Conservation (phyloP, 1,140 invertebrate species). For the Drosophila rufa region DNA sequence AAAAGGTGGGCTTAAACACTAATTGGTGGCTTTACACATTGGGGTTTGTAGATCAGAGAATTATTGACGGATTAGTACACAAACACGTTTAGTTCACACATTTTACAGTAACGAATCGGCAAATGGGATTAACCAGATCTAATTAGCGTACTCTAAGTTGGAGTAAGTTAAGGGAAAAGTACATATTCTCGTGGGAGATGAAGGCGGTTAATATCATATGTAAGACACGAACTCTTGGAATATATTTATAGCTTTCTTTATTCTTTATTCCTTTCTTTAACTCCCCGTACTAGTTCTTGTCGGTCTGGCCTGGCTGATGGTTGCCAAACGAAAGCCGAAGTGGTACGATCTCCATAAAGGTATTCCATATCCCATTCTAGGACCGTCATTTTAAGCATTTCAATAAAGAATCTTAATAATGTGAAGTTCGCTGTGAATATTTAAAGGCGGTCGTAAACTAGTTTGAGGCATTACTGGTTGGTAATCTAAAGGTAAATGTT, state of each 20-base stretch:
- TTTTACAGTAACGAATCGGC: conserved; percentile 13
- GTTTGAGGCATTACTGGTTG: conserved; percentile 1
- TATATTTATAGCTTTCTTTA: neutral
- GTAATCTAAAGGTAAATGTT: neutral
- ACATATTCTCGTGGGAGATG: neutral
- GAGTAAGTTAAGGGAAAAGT: no score
- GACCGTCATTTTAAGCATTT: conserved; percentile 1
- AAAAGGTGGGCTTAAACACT: conserved; percentile 16
- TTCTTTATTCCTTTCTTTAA: no score
- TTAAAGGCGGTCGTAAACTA: conserved; percentile 6
- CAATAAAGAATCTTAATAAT: conserved; percentile 35
- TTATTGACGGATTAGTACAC: conserved; percentile 1
- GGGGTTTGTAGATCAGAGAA: conserved; percentile 40
- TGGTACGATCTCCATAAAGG: conserved; percentile 22
- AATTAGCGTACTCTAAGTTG: neutral
- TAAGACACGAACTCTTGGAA: neutral
- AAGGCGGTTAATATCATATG: neutral
- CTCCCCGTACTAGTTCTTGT: neutral
- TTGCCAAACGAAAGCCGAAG: neutral
- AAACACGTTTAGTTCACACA: conserved; percentile 4
- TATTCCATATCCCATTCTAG: conserved; percentile 26
- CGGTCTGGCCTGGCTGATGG: neutral
- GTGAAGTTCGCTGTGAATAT: conserved; percentile 13
- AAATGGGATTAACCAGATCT: neutral
- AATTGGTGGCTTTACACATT: conserved; percentile 55